Conservation (phyloP, 37 sponge, comb jelly and placozoan genomes). For the Cliona cf. orientalis region DNA sequence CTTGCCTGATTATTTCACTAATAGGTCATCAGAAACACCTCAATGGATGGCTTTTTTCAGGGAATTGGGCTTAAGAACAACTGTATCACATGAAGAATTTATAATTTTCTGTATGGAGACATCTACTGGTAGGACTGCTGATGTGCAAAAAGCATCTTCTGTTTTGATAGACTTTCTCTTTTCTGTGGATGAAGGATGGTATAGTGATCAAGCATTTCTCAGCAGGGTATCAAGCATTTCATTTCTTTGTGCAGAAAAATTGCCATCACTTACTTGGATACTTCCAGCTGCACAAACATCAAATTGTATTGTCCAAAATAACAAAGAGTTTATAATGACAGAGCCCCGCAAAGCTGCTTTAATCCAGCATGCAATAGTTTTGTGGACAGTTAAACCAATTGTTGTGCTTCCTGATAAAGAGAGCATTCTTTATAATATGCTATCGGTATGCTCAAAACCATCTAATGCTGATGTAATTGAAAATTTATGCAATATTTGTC, state of each 20-base stretch:
- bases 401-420: conserved; percentile 1
- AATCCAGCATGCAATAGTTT: neutral
- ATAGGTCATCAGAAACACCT: no score
- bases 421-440: neutral
- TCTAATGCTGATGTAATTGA: conserved; percentile 36
- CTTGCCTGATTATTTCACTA: conserved; percentile 19
- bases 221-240: conserved; percentile 24
- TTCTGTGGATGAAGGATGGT: conserved; percentile 15
- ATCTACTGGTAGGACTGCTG: neutral
- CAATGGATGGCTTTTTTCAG: conserved; percentile 52
- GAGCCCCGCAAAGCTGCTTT: neutral
- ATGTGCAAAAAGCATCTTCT: conserved; percentile 18
- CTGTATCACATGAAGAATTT: conserved; percentile 21
- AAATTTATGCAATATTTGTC: conserved; percentile 36
- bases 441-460: neutral
- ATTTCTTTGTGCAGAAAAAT: conserved; percentile 22
- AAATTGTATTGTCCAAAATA: no score
- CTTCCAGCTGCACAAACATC: conserved; percentile 2
- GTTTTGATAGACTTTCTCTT: conserved; percentile 47
- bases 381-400: conserved; percentile 70
- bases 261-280: conserved; percentile 37
- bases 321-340: no score
- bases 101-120: conserved; percentile 2
- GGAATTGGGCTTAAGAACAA: conserved; percentile 13
- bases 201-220: neutral